These are phyloP conservation scores for Iguana delicatissima DNA, from an alignment of 2,797 vertebrate genomes.

Conservation along the genomic window DNA sequence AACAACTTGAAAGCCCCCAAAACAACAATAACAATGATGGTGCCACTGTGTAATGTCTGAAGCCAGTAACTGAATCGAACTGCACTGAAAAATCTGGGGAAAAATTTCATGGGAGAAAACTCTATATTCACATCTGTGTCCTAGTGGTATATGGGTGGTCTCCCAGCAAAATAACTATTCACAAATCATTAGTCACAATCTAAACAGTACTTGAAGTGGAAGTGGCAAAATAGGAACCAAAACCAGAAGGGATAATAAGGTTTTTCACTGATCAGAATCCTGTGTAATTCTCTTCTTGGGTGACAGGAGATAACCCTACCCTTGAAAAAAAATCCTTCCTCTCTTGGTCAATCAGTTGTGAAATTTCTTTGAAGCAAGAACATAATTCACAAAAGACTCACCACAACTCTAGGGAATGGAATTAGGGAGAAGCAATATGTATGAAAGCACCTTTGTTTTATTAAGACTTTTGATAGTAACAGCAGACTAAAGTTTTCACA, in stretches of 20 bases:
- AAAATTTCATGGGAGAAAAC: not conserved
- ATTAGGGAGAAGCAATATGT: not conserved
- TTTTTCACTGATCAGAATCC: not conserved
- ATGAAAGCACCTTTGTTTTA: not conserved
- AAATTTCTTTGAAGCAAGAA: conserved; percentile 11
- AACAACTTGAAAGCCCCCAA: too few relatives aligned
- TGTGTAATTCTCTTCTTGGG: not conserved
- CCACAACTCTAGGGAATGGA: not conserved
- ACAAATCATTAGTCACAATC: not conserved
- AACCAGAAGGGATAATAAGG: not conserved
- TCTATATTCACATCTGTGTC: not conserved
- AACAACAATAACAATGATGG: too few relatives aligned
- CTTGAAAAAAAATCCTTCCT: not conserved
- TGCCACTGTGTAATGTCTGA: not conserved
- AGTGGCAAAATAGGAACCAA: not conserved
- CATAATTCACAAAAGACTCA: not conserved
- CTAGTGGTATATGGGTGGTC: not conserved
- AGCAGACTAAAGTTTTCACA: not conserved
- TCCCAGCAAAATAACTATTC: not conserved
- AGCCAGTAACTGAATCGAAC: not conserved
- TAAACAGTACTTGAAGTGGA: not conserved
- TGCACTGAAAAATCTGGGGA: not conserved
- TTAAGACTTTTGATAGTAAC: not conserved
- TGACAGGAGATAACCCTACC: not conserved
- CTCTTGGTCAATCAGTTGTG: not conserved